Percentiles rank a stretch among this genome's conserved stretches.
Evolutionary conservation across 2,113 vertebrate species (phyloP).

Genomic region (Todiramphus saurophagus): DNA sequence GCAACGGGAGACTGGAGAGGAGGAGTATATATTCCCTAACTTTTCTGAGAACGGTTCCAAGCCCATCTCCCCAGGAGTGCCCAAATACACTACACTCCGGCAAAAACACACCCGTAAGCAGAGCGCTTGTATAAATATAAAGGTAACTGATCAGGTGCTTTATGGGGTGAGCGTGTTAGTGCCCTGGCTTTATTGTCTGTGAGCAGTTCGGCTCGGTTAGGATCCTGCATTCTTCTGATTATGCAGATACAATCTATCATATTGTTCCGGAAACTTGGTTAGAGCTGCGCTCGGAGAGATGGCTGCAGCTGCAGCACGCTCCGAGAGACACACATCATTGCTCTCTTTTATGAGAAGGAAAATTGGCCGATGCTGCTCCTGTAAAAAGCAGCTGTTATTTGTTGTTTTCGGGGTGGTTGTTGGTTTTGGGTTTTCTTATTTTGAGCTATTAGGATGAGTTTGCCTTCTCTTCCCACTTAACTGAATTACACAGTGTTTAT

Average conservation of each 20-base stretch:
- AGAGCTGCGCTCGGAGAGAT: background rate
- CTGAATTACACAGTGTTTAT: conserved; percentile 52
- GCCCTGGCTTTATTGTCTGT: background rate
- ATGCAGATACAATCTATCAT: background rate
- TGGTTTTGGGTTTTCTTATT: conserved; percentile 45
- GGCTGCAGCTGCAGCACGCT: conserved; percentile 61
- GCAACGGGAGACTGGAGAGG: background rate
- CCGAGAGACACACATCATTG: background rate
- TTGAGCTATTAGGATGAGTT: conserved; percentile 55
- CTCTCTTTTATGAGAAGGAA: conserved; percentile 50
- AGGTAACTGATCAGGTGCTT: background rate
- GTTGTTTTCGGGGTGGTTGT: conserved; percentile 38
- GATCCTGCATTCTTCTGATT: background rate
- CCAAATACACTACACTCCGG: background rate
- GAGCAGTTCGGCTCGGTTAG: background rate
- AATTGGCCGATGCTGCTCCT: conserved; percentile 52
- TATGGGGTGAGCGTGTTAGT: background rate
- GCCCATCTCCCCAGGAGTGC: background rate
- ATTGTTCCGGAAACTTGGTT: conserved; percentile 7
- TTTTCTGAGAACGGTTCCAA: background rate
- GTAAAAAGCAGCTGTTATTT: conserved; percentile 72
- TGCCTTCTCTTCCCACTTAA: conserved; percentile 59
- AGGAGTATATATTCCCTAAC: no score
- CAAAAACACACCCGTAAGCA: background rate
- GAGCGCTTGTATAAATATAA: background rate